Evolutionary conservation across 2,113 vertebrate species (phyloP), one percentile per base, ranked within the genome.

Genomic region (Speoplatyrhinus poulsoni): DNA sequence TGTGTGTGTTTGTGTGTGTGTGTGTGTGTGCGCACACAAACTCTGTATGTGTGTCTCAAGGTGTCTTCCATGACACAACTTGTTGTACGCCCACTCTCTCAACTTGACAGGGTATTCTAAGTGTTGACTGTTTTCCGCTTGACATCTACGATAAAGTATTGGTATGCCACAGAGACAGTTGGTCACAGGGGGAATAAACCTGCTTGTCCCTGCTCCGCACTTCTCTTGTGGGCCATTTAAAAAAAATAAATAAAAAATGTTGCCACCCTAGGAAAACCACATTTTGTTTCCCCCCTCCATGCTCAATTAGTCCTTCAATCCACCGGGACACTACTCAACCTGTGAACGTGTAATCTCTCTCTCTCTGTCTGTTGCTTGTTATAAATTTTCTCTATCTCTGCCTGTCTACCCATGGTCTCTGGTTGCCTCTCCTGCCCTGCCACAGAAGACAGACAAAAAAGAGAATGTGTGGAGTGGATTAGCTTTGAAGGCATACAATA

Each of bases 401-500:
- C 26, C 26, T 50, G 12, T 69, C 26, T 13, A 10, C 36, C 16
- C 19, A 9, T 56, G 54, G 7, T 16, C n/a, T 56, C 16, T 55
- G 5, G 1, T 65, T 19, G n/a, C 57, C 69, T 13, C 13, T 69
- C n/a, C 54, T 19, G 26, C 6, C 10, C 41, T 62, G 56, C 58
- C 12, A 26, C 50, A 16, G 49, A 55, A 12, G 19, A 41, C 52
- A 46, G 60, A 69, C 47, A 50, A 57, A 75, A 74, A 56, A 46
- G 65, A 16, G 47, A 60, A 74, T 77, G 55, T 60, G 64, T 55
- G 61, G 49, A 72, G 75, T 74, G 73, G 73, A 79, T 81, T 70
- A 82, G 70, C 70, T 76, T 72, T 85, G 76, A 72, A 85, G 69
- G 65, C 64, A 55, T 41, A 41, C 33, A 26, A 65, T 1, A 19